Evolutionary conservation across 2,113 vertebrate genomes (phyloP).

Genomic region (Halichoeres trimaculatus): DNA sequence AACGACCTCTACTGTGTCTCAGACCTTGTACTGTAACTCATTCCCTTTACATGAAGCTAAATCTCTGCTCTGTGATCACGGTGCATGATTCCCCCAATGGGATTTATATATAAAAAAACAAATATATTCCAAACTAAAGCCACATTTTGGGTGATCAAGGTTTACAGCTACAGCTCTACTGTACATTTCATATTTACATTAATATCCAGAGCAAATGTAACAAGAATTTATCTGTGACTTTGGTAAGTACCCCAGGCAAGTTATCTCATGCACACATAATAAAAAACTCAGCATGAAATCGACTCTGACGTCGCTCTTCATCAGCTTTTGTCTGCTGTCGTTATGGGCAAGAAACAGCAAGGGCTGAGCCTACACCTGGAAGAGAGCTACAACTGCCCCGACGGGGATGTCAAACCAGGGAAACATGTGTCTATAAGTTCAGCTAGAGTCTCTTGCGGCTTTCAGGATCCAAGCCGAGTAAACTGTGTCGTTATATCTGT

Average conservation of each 20-base stretch:
- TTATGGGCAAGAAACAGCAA: constrained; percentile 67
- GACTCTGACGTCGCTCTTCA: constrained; percentile 57
- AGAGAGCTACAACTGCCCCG: constrained; percentile 73
- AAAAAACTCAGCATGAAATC: constrained; percentile 64
- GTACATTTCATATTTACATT: constrained; percentile 74
- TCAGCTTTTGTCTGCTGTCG: constrained; percentile 45
- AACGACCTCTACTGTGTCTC: constrained; percentile 50
- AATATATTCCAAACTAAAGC: constrained; percentile 54
- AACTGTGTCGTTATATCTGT: constrained; percentile 89
- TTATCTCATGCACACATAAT: constrained; percentile 78
- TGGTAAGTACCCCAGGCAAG: constrained; percentile 80
- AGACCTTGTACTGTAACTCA: constrained; percentile 53
- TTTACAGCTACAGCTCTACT: constrained; percentile 71
- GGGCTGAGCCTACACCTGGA: constrained; percentile 80
- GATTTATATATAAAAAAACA: constrained; percentile 18
- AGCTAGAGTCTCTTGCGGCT: constrained; percentile 83
- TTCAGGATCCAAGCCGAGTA: constrained; percentile 88
- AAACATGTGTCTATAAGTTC: constrained; percentile 65
- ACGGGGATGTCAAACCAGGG: constrained; percentile 70
- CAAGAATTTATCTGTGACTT: constrained; percentile 76
- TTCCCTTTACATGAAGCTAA: constrained; percentile 37
- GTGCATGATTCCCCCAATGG: constrained; percentile 35
- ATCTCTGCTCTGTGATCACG: constrained; percentile 36
- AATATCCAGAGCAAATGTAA: constrained; percentile 71
- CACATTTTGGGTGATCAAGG: constrained; percentile 58